Percentiles rank a stretch among this genome's conserved stretches.
Evolutionary conservation across 2,797 vertebrate species (phyloP).

Genomic region (Sarcoramphus papa): DNA sequence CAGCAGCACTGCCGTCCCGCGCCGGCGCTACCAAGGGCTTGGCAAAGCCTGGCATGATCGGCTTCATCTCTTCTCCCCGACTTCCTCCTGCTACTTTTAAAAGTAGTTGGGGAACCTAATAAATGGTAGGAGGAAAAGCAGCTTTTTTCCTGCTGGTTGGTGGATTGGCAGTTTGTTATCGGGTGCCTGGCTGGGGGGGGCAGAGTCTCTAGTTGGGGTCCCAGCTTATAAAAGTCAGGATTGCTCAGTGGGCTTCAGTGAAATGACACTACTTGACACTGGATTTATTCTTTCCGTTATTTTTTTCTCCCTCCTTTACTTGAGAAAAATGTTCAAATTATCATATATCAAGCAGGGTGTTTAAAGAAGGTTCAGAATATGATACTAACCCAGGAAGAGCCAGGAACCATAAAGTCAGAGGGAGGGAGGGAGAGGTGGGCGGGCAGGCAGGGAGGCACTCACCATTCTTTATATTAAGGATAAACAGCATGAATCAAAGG

Average conservation of each 20-base stretch:
- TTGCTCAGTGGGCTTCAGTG: not conserved
- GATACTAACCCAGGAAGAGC: not conserved
- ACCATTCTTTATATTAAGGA: not conserved
- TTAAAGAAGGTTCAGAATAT: not conserved
- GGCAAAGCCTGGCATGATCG: not conserved
- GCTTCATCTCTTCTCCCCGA: not conserved
- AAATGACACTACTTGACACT: not conserved
- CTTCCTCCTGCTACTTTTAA: not conserved
- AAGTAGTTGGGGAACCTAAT: not conserved
- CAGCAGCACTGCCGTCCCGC: not conserved
- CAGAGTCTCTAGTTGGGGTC: not conserved
- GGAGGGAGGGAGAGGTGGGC: not conserved
- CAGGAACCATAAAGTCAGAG: not conserved
- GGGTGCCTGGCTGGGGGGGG: rapidly evolving
- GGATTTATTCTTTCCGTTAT: not conserved
- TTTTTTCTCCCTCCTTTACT: not conserved
- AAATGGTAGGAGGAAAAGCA: not conserved
- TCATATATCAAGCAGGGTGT: not conserved
- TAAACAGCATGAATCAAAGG: not conserved
- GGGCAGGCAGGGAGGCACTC: not conserved
- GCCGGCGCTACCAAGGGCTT: not conserved
- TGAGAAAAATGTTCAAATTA: not conserved
- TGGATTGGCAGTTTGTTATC: not conserved
- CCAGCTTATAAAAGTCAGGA: not conserved
- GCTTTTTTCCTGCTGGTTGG: not conserved